A percentile compares a stretch with the other conserved stretches of the same genome.
phyloP scores from a whole-genome alignment of 2,797 vertebrate genomes.

The Aulostomus chinensis region DNA sequence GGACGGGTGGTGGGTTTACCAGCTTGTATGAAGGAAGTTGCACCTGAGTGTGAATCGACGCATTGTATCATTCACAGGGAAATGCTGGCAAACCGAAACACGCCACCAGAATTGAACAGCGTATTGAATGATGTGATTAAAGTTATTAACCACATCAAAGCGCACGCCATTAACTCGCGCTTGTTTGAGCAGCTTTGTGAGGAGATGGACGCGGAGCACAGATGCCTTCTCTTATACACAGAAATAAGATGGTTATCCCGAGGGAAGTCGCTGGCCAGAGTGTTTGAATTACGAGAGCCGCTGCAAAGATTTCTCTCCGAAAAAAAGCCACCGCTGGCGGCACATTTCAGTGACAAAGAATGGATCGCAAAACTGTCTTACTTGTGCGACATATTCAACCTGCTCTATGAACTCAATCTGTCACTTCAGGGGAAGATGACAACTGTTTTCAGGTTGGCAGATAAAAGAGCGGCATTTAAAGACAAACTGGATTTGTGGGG shows the following conservation, averaged over 20 bases:
- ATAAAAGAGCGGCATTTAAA: slow-evolving; percentile 49
- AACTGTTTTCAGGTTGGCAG: slow-evolving; percentile 40
- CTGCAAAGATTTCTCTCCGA: slow-evolving; percentile 33
- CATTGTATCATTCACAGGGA: too few relatives aligned
- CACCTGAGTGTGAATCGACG: too few relatives aligned
- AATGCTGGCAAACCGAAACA: too few relatives aligned
- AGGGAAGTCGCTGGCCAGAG: not conserved
- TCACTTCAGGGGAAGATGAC: slow-evolving; percentile 37
- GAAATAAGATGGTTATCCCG: not conserved
- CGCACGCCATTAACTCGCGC: too few relatives aligned
- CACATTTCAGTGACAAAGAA: slow-evolving; percentile 28
- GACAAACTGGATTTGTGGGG: slow-evolving; percentile 41
- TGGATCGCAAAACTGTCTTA: slow-evolving; percentile 29
- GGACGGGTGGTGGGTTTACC: too few relatives aligned
- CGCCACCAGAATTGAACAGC: too few relatives aligned
- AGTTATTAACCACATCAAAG: too few relatives aligned
- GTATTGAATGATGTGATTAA: too few relatives aligned
- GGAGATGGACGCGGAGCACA: not conserved
- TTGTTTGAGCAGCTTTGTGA: not conserved
- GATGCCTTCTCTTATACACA: not conserved
- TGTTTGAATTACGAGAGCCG: slow-evolving; percentile 9
- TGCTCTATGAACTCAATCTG: too few relatives aligned
- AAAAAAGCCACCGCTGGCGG: slow-evolving; percentile 32
- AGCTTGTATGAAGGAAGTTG: too few relatives aligned
- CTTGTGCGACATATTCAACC: slow-evolving; percentile 30